Evolutionary conservation across 2,113 vertebrate genomes (phyloP).

Genomic region (Nycticryphes semicollaris): DNA sequence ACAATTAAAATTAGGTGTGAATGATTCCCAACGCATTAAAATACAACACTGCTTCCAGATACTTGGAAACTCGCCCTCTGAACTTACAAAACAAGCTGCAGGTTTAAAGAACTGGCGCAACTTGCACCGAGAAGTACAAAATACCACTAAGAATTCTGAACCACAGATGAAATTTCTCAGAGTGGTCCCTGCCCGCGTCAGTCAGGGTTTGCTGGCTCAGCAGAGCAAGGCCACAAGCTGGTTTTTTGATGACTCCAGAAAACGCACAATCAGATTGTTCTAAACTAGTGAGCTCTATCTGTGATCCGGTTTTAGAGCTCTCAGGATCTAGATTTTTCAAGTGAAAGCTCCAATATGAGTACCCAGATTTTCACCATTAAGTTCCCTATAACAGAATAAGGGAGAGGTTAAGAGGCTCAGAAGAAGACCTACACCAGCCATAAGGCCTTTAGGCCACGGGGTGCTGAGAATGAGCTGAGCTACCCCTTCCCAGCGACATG

Average conservation of each 20-base stretch:
- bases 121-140: background rate
- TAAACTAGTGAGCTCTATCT: background rate
- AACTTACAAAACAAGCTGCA: background rate
- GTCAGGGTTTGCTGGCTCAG: background rate
- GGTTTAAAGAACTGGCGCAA: background rate
- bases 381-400: background rate
- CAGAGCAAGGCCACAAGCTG: background rate
- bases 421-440: background rate
- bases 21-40: background rate
- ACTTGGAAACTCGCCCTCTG: background rate
- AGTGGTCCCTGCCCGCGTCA: background rate
- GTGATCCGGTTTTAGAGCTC: background rate
- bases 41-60: background rate
- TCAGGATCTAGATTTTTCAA: background rate
- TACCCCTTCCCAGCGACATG: background rate
- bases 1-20: background rate
- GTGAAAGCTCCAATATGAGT: background rate
- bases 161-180: background rate
- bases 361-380: background rate
- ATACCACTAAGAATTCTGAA: background rate
- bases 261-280: background rate
- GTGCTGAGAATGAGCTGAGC: background rate
- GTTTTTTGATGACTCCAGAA: background rate
- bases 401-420: background rate
- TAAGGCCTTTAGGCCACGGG: rapidly evolving